Conservation (phyloP, 2,113 vertebrate species). For the Puntigrus tetrazona region DNA sequence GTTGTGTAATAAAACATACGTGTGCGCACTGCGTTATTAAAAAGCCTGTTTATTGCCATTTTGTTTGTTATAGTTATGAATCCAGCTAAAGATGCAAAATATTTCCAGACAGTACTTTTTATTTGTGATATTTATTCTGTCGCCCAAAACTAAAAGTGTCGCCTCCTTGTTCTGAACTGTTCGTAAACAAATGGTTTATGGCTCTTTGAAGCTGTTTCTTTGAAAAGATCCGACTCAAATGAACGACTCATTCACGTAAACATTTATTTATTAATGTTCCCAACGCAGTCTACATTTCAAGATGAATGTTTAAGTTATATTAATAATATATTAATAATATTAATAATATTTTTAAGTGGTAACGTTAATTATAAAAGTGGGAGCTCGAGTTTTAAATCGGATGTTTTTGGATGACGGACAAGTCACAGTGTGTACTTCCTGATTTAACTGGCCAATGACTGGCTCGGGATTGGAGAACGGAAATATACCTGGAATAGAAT, state of each 20-base stretch:
- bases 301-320: not conserved
- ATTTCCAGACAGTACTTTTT: not conserved
- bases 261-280: not conserved
- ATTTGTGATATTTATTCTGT: not conserved
- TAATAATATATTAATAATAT: too few species aligned
- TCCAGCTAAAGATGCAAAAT: not conserved
- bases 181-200: not conserved
- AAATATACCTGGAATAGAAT: not conserved
- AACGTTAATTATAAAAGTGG: not conserved
- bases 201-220: not conserved
- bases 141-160: not conserved
- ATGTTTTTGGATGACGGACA: not conserved
- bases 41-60: not conserved
- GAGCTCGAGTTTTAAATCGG: not conserved
- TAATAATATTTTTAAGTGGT: too few species aligned
- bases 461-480: not conserved
- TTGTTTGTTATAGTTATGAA: not conserved
- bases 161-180: not conserved
- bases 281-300: too few species aligned
- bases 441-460: slow-evolving; percentile 11
- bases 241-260: not conserved
- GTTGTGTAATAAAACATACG: not conserved
- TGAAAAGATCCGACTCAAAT: slow-evolving; percentile 1
- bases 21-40: not conserved
- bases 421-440: slow-evolving; percentile 1